Conservation (phyloP, 2,888 invertebrate genomes). For the Baronia brevicornis region DNA sequence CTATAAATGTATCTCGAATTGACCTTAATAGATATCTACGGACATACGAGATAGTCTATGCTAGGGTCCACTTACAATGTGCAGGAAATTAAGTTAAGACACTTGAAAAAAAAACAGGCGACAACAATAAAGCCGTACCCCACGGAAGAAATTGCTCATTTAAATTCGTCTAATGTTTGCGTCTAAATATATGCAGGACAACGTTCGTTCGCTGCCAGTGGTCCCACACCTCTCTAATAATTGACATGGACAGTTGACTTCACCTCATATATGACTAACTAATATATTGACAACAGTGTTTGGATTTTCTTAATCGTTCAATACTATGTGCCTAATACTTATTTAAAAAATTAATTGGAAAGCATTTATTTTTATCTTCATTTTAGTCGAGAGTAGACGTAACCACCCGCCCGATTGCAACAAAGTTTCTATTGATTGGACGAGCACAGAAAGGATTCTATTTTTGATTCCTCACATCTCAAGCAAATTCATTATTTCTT, state of each 20-base stretch:
- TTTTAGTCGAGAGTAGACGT: slow-evolving; percentile 6
- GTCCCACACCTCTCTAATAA: slow-evolving; percentile 6
- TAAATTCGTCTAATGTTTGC: slow-evolving; percentile 3
- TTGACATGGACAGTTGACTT: slow-evolving; percentile 2
- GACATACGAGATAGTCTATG: too few relatives aligned
- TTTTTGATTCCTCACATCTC: slow-evolving; percentile 42
- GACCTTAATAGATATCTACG: too few relatives aligned
- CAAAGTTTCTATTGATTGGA: slow-evolving; percentile 56
- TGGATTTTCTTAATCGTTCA: too few relatives aligned
- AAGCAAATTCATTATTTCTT: slow-evolving; percentile 33
- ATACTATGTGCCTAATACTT: too few relatives aligned
- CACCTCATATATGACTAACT: too few relatives aligned
- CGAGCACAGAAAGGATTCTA: slow-evolving; percentile 38
- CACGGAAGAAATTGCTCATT: slow-evolving; percentile 7
- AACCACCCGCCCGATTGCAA: slow-evolving; percentile 35
- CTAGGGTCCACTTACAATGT: too few relatives aligned
- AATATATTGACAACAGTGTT: too few relatives aligned
- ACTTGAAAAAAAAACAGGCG: slow-evolving; percentile 4
- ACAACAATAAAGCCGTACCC: slow-evolving; percentile 2
- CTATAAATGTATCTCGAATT: too few relatives aligned
- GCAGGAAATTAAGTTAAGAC: too few relatives aligned
- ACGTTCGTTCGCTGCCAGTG: slow-evolving; percentile 11
- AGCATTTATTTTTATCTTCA: slow-evolving; percentile 10
- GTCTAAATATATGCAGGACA: too few relatives aligned
- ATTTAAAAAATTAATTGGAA: slow-evolving; percentile 12